A percentile compares a stretch with the other conserved stretches of the same genome.
Evolutionary conservation across 1,140 invertebrate genomes (phyloP).

Genomic region (Adoxophyes honmai): DNA sequence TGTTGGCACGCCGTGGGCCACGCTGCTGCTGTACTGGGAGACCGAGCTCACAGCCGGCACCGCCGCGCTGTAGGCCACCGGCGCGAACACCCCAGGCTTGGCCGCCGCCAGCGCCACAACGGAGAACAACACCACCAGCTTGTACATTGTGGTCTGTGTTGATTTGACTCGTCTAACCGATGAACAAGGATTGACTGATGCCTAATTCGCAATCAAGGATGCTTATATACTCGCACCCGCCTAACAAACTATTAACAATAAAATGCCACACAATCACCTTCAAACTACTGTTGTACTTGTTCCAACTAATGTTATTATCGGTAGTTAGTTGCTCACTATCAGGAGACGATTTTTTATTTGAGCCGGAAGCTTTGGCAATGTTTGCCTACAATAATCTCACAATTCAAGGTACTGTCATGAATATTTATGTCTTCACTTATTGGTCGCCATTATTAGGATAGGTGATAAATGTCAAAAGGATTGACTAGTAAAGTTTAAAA

Average conservation of each 20-base stretch:
- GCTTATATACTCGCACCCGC: conserved; percentile 52
- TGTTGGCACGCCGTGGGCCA: conserved; percentile 45
- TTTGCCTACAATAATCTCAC: conserved; percentile 6
- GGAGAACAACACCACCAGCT: conserved; percentile 66
- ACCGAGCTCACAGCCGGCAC: conserved; percentile 50
- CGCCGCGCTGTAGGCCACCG: conserved; percentile 48
- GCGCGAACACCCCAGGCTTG: conserved; percentile 59
- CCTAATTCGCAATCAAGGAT: conserved; percentile 27
- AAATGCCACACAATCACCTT: conserved; percentile 58
- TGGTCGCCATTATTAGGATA: not conserved
- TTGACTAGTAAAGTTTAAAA: no score
- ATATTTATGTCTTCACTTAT: not conserved
- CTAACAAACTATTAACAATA: conserved; percentile 37
- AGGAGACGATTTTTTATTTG: conserved; percentile 28
- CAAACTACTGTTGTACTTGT: conserved; percentile 32
- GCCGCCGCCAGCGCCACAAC: conserved; percentile 60
- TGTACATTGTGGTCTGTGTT: conserved; percentile 77
- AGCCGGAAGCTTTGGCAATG: conserved; percentile 26
- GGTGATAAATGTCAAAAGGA: no score
- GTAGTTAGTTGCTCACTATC: not conserved
- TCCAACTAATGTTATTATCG: not conserved
- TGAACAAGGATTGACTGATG: conserved; percentile 58
- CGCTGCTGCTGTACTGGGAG: conserved; percentile 63
- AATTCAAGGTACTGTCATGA: conserved; percentile 10
- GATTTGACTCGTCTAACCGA: conserved; percentile 42